phyloP scores from a whole-genome alignment of 2,113 vertebrate species.

The Dasyprocta punctata region DNA sequence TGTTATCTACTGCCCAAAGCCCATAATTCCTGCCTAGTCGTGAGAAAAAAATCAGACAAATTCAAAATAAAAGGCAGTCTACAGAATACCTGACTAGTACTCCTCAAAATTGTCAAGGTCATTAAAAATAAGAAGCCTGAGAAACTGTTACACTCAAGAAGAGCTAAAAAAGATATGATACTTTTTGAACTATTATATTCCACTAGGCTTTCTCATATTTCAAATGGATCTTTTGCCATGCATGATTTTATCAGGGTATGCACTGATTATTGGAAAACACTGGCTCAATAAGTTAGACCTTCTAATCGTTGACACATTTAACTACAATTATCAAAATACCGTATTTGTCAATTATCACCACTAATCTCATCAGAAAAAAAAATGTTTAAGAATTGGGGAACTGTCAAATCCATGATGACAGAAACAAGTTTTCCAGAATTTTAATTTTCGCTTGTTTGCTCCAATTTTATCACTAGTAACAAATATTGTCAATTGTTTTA shows the following conservation, averaged over 20 bases:
- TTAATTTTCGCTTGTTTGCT: slow-evolving; percentile 59
- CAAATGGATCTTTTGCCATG: not conserved
- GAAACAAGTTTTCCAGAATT: slow-evolving; percentile 45
- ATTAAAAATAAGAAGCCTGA: slow-evolving; percentile 21
- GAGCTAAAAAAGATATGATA: not conserved
- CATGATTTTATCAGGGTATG: slow-evolving; percentile 26
- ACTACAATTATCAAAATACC: slow-evolving; percentile 33
- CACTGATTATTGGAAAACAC: slow-evolving; percentile 55
- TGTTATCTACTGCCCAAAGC: not conserved
- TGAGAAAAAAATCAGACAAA: not conserved
- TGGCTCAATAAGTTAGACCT: slow-evolving; percentile 27
- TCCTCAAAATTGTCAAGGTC: not conserved
- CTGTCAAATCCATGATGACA: not conserved
- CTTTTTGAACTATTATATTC: slow-evolving; percentile 46
- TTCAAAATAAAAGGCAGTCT: not conserved
- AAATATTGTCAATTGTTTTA: slow-evolving; percentile 60
- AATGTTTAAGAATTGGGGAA: slow-evolving; percentile 46
- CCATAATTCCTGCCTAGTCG: not conserved
- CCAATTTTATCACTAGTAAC: slow-evolving; percentile 49
- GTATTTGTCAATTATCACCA: slow-evolving; percentile 40
- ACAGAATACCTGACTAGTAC: not conserved
- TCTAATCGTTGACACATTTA: slow-evolving; percentile 38
- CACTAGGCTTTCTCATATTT: slow-evolving; percentile 29
- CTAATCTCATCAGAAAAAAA: slow-evolving; percentile 54
- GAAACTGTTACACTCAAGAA: not conserved